phyloP scores from a whole-genome alignment of 2,113 vertebrate genomes.

The Triplophysa dalaica region DNA sequence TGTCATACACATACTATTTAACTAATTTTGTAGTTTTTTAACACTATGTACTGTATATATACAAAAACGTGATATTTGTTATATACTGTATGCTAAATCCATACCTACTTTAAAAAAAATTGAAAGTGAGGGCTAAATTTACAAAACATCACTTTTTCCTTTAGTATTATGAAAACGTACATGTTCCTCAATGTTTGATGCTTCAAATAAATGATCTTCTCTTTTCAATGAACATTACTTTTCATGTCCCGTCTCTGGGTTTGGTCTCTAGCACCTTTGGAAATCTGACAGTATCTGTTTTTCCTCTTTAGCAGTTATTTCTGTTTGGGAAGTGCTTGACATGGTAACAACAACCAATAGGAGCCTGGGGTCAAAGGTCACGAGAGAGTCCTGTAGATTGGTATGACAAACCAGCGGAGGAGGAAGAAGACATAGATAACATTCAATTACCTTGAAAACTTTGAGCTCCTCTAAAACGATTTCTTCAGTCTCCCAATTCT shows the following conservation, averaged over 20 bases:
- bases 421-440: neutral
- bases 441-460: slow-evolving; percentile 74
- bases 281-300: slow-evolving; percentile 62
- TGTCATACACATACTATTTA: too few relatives aligned
- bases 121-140: too few relatives aligned
- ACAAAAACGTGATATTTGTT: too few relatives aligned
- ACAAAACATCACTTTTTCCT: neutral
- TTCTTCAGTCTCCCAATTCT: slow-evolving; percentile 68
- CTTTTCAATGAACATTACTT: neutral
- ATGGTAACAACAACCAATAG: slow-evolving; percentile 31
- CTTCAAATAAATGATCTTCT: slow-evolving; percentile 25
- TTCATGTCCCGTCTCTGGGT: neutral
- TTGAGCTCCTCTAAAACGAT: slow-evolving; percentile 79
- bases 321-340: slow-evolving; percentile 49
- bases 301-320: slow-evolving; percentile 45
- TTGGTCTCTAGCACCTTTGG: slow-evolving; percentile 53
- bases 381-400: slow-evolving; percentile 37
- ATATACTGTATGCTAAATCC: too few relatives aligned
- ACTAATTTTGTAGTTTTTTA: too few relatives aligned
- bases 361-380: slow-evolving; percentile 28
- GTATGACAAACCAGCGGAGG: neutral
- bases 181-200: slow-evolving; percentile 18
- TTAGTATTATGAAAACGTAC: neutral
- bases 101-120: too few relatives aligned
- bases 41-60: too few relatives aligned